These are phyloP conservation scores for Sesia apiformis DNA, from an alignment of 2,888 invertebrate species.

Conservation along the genomic window DNA sequence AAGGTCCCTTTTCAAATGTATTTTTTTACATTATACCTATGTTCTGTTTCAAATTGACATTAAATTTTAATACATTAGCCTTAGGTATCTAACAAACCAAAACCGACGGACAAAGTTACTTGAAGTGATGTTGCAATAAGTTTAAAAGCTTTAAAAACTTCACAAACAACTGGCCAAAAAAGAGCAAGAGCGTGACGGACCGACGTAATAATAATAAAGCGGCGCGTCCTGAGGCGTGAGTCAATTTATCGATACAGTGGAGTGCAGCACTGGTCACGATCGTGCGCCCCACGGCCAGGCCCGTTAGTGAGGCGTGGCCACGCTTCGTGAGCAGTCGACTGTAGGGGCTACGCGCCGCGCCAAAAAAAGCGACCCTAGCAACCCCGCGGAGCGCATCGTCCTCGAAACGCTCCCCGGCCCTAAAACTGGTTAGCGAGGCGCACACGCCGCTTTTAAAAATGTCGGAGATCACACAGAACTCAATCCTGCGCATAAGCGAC, in stretches of 20 bases:
- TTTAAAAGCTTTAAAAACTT: no score
- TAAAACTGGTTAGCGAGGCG: background rate
- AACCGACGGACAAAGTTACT: no score
- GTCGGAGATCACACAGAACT: slow-evolving; percentile 5
- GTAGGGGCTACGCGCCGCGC: slow-evolving; percentile 1
- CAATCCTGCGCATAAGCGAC: slow-evolving; percentile 22
- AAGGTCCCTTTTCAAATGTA: no score
- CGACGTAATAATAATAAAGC: no score
- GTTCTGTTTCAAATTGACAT: no score
- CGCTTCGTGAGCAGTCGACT: slow-evolving; percentile 17
- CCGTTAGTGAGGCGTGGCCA: slow-evolving; percentile 24
- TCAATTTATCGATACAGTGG: background rate
- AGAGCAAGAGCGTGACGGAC: no score
- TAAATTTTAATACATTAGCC: no score
- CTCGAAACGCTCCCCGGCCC: background rate
- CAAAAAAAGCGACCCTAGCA: background rate
- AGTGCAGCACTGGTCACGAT: no score
- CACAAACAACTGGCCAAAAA: no score
- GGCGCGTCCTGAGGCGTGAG: background rate
- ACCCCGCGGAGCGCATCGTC: slow-evolving; percentile 3
- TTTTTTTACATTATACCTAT: no score
- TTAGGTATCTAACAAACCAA: no score
- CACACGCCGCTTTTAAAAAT: background rate
- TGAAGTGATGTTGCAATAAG: no score
- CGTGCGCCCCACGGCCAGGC: background rate